phyloP scores from a whole-genome alignment of 1,140 invertebrate species.

The Euglossa dilemma region DNA sequence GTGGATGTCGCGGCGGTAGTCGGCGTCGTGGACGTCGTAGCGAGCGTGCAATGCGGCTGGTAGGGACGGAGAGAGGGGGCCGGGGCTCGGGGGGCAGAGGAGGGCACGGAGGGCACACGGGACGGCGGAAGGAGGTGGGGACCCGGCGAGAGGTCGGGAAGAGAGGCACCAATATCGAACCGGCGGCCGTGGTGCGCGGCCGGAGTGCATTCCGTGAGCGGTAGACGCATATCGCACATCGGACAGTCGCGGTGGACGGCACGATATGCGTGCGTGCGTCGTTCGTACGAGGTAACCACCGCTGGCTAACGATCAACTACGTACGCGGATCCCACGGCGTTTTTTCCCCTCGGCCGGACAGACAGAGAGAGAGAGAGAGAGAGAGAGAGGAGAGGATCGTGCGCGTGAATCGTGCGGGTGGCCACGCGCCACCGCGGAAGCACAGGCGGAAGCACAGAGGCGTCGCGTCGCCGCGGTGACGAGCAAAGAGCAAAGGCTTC shows the following conservation, averaged over 20 bases:
- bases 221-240: constrained; percentile 41
- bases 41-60: constrained; percentile 61
- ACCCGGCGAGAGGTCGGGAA: constrained; percentile 57
- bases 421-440: too few species aligned
- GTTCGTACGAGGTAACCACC: neutral
- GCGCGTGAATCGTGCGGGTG: neutral
- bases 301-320: neutral
- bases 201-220: constrained; percentile 65
- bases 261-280: constrained; percentile 10
- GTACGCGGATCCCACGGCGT: neutral
- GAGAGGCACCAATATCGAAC: constrained; percentile 82
- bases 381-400: too few species aligned
- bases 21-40: constrained; percentile 15
- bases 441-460: too few species aligned
- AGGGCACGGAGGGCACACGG: constrained; percentile 42
- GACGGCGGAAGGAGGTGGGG: constrained; percentile 56
- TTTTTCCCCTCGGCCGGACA: too few species aligned
- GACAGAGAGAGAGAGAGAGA: too few species aligned
- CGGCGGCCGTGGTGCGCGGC: constrained; percentile 74
- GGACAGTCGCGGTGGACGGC: constrained; percentile 15
- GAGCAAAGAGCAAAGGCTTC: too few species aligned
- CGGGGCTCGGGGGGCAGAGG: constrained; percentile 11
- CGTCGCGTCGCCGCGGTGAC: too few species aligned
- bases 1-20: neutral
- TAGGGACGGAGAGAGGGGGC: constrained; percentile 52